Evolutionary conservation across 2,797 vertebrate species (phyloP).

Genomic region (Cryptoprocta ferox): DNA sequence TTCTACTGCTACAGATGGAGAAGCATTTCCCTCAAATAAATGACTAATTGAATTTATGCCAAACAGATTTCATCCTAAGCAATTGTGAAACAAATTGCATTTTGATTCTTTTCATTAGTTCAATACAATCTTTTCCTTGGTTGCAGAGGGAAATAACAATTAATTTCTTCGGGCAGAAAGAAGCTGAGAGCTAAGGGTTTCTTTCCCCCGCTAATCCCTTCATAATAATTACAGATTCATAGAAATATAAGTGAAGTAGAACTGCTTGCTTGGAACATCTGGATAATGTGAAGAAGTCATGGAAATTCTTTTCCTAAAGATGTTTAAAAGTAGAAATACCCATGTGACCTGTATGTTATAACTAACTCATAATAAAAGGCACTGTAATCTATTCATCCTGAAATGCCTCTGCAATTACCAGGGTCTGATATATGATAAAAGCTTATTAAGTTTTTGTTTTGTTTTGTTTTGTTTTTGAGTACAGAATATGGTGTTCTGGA

Average conservation of each 20-base stretch:
- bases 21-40: not conserved
- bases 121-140: slow-evolving; percentile 62
- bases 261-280: not conserved
- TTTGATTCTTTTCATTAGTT: slow-evolving; percentile 71
- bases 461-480: not conserved
- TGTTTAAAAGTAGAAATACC: not conserved
- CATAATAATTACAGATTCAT: not conserved
- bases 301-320: not conserved
- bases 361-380: not conserved
- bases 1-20: not conserved
- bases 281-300: not conserved
- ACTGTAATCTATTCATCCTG: not conserved
- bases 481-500: not conserved
- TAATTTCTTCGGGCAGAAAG: slow-evolving; percentile 58
- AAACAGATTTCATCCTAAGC: slow-evolving; percentile 63
- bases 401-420: not conserved
- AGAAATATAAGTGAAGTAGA: slow-evolving; percentile 17
- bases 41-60: slow-evolving; percentile 49
- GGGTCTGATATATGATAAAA: not conserved
- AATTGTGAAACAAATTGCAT: slow-evolving; percentile 56
- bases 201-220: not conserved
- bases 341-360: not conserved
- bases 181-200: slow-evolving; percentile 34
- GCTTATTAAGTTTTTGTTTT: not conserved
- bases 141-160: slow-evolving; percentile 45